These are phyloP conservation scores for Ornithoptera alexandrae DNA, from an alignment of 2,888 invertebrate species.

Conservation along the genomic window DNA sequence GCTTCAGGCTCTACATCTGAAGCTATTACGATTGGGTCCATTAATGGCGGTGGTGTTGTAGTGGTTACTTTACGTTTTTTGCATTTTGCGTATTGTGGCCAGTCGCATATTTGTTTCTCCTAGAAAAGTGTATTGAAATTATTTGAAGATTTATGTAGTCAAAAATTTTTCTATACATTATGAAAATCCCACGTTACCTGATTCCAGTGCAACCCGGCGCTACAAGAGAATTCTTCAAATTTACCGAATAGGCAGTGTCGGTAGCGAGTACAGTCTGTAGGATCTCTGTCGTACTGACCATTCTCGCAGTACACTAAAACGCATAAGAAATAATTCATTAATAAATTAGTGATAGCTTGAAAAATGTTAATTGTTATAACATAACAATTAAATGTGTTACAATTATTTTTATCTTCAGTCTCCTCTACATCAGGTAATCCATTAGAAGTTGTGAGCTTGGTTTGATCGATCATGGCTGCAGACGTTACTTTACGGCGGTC, in stretches of 20 bases:
- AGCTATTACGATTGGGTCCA: constrained; percentile 30
- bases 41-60: constrained; percentile 35
- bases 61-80: constrained; percentile 47
- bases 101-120: constrained; percentile 84
- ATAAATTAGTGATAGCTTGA: neutral
- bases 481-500: constrained; percentile 57
- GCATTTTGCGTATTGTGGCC: constrained; percentile 85
- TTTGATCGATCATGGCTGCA: constrained; percentile 46
- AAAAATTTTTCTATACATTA: neutral
- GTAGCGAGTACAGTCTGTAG: constrained; percentile 86
- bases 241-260: constrained; percentile 89
- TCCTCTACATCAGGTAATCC: constrained; percentile 36
- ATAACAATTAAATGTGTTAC: constrained; percentile 33
- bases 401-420: constrained; percentile 42
- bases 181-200: constrained; percentile 61
- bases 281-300: constrained; percentile 82
- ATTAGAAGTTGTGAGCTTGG: constrained; percentile 43
- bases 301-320: constrained; percentile 76
- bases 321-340: constrained; percentile 5
- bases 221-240: constrained; percentile 85
- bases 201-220: constrained; percentile 87
- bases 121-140: constrained; percentile 39
- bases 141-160: neutral
- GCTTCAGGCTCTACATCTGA: constrained; percentile 34
- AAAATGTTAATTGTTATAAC: neutral